Base-by-base conservation (phyloP, 2,888 invertebrate genomes). In the Tricholauxania praeusta region DNA sequence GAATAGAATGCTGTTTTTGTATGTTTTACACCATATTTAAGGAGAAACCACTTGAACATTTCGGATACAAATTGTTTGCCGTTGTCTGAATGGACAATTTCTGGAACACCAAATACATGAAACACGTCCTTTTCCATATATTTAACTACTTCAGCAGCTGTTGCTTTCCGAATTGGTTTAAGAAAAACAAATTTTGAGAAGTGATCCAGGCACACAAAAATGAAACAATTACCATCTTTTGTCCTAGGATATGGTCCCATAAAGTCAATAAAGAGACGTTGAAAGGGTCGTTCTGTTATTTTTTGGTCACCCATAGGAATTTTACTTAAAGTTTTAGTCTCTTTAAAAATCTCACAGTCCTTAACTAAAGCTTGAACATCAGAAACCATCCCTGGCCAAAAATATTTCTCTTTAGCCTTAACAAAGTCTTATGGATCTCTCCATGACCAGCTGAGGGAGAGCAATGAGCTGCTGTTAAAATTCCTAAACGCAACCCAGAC, bases 101-200 rank as follows among this genome's bases (percentile, higher is more conserved):
- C 72, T 1, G 79, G 79, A 32, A 79, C 79, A 14, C 80, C 80
- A 73, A 79, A 82, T 3, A n/a, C n/a, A n/a, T n/a, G n/a, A 15
- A 76, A 22, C 15, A 77, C 65, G 51, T 22, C 1, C 3, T 22
- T 22, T 22, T 22, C 22, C 22, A 22, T 22, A 22, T 22, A 22
- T 3, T 22, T 22, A 22, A 22, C 22, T 3, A 22, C 22, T 22
- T 22, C 22, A 22, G 22, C 22, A 22, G 3, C 22, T 3, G 22
- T 22, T 1, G 22, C 22, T 3, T 22, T 2, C 1, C 22, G 3
- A 22, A 22, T 22, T 22, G 22, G 22, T 22, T 22, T 22, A 1
- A 22, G 22, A 2, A 22, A 22, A 22, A n/a, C 1, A 22, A 66
- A 76, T 55, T 77, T 73, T 3, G 65, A 66, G 22, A 78, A 73